phyloP scores from a whole-genome alignment of 2,888 invertebrate genomes.

The Venustoraphidia nigricollis region DNA sequence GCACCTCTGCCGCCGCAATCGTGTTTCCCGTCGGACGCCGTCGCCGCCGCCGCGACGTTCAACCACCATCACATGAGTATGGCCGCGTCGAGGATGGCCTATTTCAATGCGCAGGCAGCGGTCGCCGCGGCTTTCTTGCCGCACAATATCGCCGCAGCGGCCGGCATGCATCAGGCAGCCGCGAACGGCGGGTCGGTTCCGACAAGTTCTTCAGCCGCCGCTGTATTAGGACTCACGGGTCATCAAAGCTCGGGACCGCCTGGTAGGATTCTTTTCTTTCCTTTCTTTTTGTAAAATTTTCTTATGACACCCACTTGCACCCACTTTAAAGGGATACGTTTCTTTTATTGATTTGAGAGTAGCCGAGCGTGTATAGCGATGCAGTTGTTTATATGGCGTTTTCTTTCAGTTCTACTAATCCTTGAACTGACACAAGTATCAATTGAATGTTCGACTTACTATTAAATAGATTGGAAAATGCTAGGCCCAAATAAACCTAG shows the following conservation, averaged over 20 bases:
- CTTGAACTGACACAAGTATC: too few species aligned
- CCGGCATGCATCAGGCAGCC: slow-evolving; percentile 22
- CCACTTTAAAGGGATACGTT: background rate
- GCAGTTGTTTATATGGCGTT: background rate
- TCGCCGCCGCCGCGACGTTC: slow-evolving; percentile 27
- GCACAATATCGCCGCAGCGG: slow-evolving; percentile 32
- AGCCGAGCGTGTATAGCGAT: slow-evolving; percentile 5
- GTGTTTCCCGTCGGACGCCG: slow-evolving; percentile 36
- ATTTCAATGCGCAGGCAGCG: slow-evolving; percentile 85
- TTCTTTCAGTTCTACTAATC: background rate
- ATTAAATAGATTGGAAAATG: too few species aligned
- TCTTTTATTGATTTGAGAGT: slow-evolving; percentile 7
- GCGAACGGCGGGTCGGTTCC: slow-evolving; percentile 17
- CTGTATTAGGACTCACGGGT: slow-evolving; percentile 26
- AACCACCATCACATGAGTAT: slow-evolving; percentile 50
- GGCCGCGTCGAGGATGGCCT: slow-evolving; percentile 70
- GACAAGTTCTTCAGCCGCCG: slow-evolving; percentile 16
- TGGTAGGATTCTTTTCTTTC: slow-evolving; percentile 20
- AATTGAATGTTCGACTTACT: too few species aligned
- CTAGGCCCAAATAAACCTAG: too few species aligned
- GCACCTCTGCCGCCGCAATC: slow-evolving; percentile 38
- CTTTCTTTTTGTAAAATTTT: background rate
- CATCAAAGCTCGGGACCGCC: slow-evolving; percentile 23
- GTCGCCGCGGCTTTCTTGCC: slow-evolving; percentile 76
- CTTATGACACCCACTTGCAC: background rate